Percentiles rank a stretch among this genome's conserved stretches.
These are phyloP conservation scores for Rhopalosiphum nymphaeae DNA, from an alignment of 2,888 invertebrate species.

Conservation along the genomic window DNA sequence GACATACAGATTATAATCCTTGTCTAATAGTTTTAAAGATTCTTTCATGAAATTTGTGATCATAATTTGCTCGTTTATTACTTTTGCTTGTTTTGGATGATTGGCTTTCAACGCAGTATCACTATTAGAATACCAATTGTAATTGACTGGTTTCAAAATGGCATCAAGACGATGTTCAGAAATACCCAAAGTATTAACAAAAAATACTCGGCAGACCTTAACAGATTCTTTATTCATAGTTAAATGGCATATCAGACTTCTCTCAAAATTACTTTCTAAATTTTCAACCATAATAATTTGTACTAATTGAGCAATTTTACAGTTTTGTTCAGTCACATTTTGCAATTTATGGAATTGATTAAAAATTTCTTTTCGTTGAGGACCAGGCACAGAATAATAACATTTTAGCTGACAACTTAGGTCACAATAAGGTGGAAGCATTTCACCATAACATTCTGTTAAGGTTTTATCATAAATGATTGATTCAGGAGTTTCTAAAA, in stretches of 20 bases:
- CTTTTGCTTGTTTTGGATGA: neutral
- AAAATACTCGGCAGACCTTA: slow-evolving; percentile 35
- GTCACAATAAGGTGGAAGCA: slow-evolving; percentile 36
- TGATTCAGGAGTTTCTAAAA: slow-evolving; percentile 7
- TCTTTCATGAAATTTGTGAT: slow-evolving; percentile 48
- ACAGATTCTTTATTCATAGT: slow-evolving; percentile 5
- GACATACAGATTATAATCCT: slow-evolving; percentile 34
- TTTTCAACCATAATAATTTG: slow-evolving; percentile 9
- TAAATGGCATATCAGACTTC: neutral
- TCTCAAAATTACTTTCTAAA: neutral
- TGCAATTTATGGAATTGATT: slow-evolving; percentile 19
- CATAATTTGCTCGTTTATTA: neutral
- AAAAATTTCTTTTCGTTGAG: slow-evolving; percentile 21
- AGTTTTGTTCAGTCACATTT: slow-evolving; percentile 36
- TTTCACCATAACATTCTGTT: slow-evolving; percentile 31
- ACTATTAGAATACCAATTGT: slow-evolving; percentile 47
- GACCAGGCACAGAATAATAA: slow-evolving; percentile 31
- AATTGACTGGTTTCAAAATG: slow-evolving; percentile 25
- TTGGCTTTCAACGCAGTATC: slow-evolving; percentile 16
- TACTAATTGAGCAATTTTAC: slow-evolving; percentile 34
- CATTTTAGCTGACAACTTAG: neutral
- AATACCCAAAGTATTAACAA: slow-evolving; percentile 43
- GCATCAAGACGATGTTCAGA: slow-evolving; percentile 17
- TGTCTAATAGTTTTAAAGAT: slow-evolving; percentile 29
- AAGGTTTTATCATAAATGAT: slow-evolving; percentile 16